Base-by-base conservation (phyloP, 2,113 vertebrate genomes). In the Phoxinus phoxinus region DNA sequence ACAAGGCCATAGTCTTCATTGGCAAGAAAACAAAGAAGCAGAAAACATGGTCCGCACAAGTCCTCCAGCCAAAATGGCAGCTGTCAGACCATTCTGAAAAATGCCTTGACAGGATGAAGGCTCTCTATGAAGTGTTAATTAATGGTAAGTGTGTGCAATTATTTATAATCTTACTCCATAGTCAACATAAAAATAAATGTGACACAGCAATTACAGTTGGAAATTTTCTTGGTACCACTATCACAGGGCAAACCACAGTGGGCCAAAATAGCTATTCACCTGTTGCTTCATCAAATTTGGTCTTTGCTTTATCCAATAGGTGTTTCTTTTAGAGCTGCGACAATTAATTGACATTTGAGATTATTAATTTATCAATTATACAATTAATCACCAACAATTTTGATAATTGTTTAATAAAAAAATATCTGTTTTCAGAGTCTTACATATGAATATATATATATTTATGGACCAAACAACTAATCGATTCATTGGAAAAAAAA, bases 71-170 rank as follows among this genome's bases (percentile, higher is more conserved):
- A 69, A 69, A 69, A 69, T 69, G 30, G 65, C 32, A 71, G 67
- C 67, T 71, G 32, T 71, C 67, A 23, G 67, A 71, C 7, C 27
- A 71, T 9, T 71, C 67, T 23, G 30, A 10, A 71, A 71, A 71
- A 71, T 71, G 32, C 65, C 32, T 71, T 10, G 67, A 71, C 67
- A 71, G 67, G 7, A 71, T 71, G 67, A 71, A 71, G 67, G 67
- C 67, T 10, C 67, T 71, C 6, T 71, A 19, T 35, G 67, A 37
- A 37, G 32, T 71, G 17, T 71, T 71, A 71, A 19, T 37, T 71
- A 37, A 71, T 71, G 32, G 67, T 59, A 59, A 59, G 9, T 59
- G 23, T n/a, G 58, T 0, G 56, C n/a, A n/a, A 58, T 59, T 59
- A 59, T 59, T 59, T 59, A n/a, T n/a, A 59, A 59, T n/a, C 21